Base-by-base conservation (phyloP, 2,888 invertebrate species). In the Tenthredo mesomela region DNA sequence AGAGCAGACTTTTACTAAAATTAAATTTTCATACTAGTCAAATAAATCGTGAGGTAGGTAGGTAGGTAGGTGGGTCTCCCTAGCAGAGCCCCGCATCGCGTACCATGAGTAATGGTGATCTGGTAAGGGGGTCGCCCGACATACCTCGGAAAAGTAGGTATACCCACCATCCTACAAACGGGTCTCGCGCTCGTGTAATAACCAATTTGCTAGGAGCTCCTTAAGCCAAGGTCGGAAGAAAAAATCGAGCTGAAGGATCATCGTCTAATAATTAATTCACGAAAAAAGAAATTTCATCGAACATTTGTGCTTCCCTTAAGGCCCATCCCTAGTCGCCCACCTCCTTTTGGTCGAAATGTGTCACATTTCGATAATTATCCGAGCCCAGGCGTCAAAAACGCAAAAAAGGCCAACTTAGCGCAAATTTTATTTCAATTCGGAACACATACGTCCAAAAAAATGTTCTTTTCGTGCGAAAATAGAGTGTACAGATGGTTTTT, bases 71-170 rank as follows among this genome's bases (percentile, higher is more conserved):
- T 33, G 9, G 21, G 40, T 5, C 71, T 43, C 71, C 18, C 71
- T 43, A 43, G 18, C n/a, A 15, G n/a, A 73, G n/a, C 71, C 43
- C 40, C 43, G 71, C 43, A n/a, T 33, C 67, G 67, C 25, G 43
- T 73, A 73, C 71, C n/a, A 73, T 73, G 71, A 73, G 71, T 73
- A 73, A 73, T 43, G 71, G 71, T 73, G 40, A 73, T 73, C 71
- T 73, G 40, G 61, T 61, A 25, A 61, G 61, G 61, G 61, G 61
- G 61, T 54, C 25, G 25, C 61, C 25, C 61, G 4, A 61, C 61
- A 67, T 33, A 67, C 67, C 67, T 67, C 7, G 67, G 33, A 33
- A 67, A 65, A 67, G 67, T 67, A 7, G 33, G 18, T 67, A 12
- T 33, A 67, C 25, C 29, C 67, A 33, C 25, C 25, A 61, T 9